Base-by-base conservation (phyloP, 2,888 invertebrate species). In the Apamea crenata region DNA sequence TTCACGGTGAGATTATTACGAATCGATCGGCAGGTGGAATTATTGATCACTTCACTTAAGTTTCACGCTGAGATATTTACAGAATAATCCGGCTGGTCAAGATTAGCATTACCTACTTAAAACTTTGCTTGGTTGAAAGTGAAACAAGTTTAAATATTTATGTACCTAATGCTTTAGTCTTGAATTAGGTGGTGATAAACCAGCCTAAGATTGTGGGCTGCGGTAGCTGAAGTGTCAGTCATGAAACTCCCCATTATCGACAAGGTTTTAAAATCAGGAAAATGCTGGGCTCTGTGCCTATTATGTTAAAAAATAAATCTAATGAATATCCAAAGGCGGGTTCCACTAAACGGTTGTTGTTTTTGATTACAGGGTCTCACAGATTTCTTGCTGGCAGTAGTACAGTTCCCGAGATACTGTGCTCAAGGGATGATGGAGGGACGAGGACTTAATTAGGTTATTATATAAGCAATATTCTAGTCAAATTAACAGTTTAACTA, bases 381-480 rank as follows among this genome's bases (percentile, higher is more conserved):
- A 36, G 98, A 98, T 89, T 92, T 98, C 83, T 94, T 98, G 78
- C 95, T 98, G 47, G 95, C 97, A 90, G 98, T 98, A 10, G 93
- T 98, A 50, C 98, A 98, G 92, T 98, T 98, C 90, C 98, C 98
- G 10, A 97, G 97, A 91, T 97, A 97, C 92, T 98, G 98, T 92
- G 98, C 98, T 14, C 96, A 97, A 91, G 97, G 97, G 21, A 98
- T 98, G 98, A 94, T 98, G 96, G 97, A 97, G 74, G 97, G 97
- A 90, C 97, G 95, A 91, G 96, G 97, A 74, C 95, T 97, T 81
- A 91, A 91, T 79, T 93, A 92, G 36, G 68, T 75, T 74, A 21
- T 65, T 82, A 44, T 81, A 74, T 80, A 81, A 77, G 70, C 77
- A 70, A 63, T 84, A 78, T 70, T 86, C 86, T 91, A 91, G 88